Evolutionary conservation across 64 coral and sea anemone genomes (phyloP).

Genomic region (Stichodactyla helianthus): DNA sequence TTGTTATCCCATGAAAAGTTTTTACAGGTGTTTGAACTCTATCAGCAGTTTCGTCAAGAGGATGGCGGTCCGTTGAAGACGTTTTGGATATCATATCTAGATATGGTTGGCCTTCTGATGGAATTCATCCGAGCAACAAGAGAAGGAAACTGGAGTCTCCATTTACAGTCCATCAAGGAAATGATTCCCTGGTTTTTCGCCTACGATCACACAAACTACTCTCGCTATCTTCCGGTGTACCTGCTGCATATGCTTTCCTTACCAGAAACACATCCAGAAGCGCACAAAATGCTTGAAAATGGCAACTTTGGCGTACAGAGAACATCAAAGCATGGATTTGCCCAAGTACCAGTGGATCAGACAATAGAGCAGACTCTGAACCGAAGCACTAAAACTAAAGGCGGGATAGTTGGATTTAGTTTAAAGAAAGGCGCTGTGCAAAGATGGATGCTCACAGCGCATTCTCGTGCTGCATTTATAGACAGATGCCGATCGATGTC

Average conservation of each 20-base stretch:
- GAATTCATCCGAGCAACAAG: conserved; percentile 42
- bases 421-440: conserved; percentile 39
- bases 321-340: conserved; percentile 18
- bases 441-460: conserved; percentile 30
- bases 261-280: conserved; percentile 24
- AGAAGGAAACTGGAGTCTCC: conserved; percentile 29
- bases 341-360: not conserved
- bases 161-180: conserved; percentile 48
- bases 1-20: not conserved
- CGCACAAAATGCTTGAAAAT: not conserved
- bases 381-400: conserved; percentile 45
- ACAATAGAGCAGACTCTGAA: not conserved
- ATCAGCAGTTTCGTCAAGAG: conserved; percentile 1
- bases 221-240: conserved; percentile 36
- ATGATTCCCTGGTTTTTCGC: not conserved
- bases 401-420: conserved; percentile 31
- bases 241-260: conserved; percentile 37
- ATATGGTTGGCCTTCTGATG: conserved; percentile 35
- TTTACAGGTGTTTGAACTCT: conserved; percentile 8
- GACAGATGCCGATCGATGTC: conserved; percentile 33
- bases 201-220: not conserved
- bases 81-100: conserved; percentile 22
- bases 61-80: conserved; percentile 29
- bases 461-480: conserved; percentile 13
- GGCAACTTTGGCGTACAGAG: conserved; percentile 32